Conservation (phyloP, 2,797 vertebrate genomes). For the Mormyrops attenuatus region DNA sequence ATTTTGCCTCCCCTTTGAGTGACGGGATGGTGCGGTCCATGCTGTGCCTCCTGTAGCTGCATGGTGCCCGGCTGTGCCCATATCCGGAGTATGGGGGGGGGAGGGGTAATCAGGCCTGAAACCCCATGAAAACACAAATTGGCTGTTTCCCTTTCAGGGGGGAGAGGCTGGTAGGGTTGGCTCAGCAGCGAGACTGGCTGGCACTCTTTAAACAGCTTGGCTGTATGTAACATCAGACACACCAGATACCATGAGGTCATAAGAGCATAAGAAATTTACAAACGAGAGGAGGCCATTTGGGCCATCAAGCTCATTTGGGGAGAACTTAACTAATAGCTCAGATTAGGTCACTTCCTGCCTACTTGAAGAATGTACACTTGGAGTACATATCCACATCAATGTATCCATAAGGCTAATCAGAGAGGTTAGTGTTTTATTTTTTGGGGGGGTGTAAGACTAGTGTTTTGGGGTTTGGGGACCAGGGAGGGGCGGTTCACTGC, state of each 20-base stretch:
- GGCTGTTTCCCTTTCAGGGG: background rate
- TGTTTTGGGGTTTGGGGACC: background rate
- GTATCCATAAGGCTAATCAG: background rate
- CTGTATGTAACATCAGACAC: background rate
- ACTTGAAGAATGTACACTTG: background rate
- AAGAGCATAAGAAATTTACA: too few relatives aligned
- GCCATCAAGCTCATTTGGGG: too few relatives aligned
- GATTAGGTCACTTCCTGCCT: background rate
- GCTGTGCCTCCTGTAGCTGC: background rate
- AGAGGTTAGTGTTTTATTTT: background rate
- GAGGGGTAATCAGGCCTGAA: background rate
- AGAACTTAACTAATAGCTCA: too few relatives aligned
- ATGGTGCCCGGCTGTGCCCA: background rate
- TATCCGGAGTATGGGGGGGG: background rate
- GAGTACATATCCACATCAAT: background rate
- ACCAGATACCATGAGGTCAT: background rate
- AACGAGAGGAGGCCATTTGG: too few relatives aligned
- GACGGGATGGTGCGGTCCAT: background rate
- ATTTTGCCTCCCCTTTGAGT: background rate
- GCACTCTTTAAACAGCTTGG: background rate
- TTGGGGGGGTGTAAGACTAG: background rate
- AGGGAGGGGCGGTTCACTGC: background rate
- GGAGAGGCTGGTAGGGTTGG: background rate
- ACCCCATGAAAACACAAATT: background rate
- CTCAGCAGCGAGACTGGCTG: background rate